A percentile compares a stretch with the other conserved stretches of the same genome.
phyloP scores from a whole-genome alignment of 2,113 vertebrate genomes.

The Zootoca vivipara region DNA sequence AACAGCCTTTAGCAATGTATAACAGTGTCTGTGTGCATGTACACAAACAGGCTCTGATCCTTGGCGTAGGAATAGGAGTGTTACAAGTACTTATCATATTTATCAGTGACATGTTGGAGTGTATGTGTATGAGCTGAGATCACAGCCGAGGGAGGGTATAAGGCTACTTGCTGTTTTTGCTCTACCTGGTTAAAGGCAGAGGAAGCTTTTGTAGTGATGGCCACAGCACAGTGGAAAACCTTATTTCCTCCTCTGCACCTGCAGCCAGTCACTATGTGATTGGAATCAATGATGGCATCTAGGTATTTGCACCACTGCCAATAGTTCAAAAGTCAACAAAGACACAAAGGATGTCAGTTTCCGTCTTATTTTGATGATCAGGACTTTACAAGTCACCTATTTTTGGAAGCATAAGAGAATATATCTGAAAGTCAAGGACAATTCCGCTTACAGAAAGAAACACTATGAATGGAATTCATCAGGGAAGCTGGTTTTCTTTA shows the following conservation, averaged over 20 bases:
- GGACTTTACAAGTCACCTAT: background rate
- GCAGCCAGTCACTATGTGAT: background rate
- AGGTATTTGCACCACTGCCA: background rate
- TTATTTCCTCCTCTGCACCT: background rate
- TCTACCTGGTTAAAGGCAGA: background rate
- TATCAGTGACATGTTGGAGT: background rate
- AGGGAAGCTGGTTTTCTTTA: background rate
- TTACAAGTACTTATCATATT: background rate
- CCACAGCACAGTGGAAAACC: background rate
- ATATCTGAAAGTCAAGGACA: conserved; percentile 22
- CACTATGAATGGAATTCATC: conserved; percentile 7
- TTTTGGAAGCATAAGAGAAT: background rate
- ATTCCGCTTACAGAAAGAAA: background rate
- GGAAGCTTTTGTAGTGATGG: background rate
- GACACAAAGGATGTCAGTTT: background rate
- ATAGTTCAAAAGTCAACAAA: background rate
- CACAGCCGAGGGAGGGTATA: too few relatives aligned
- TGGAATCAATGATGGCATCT: background rate
- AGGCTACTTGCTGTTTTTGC: background rate
- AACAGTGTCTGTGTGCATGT: background rate
- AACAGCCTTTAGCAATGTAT: background rate
- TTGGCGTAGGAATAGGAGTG: background rate
- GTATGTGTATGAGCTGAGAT: background rate
- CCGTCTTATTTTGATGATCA: background rate
- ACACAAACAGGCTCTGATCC: background rate